phyloP scores from a whole-genome alignment of 92 coral and sea anemone species.

The Galaxea fascicularis region DNA sequence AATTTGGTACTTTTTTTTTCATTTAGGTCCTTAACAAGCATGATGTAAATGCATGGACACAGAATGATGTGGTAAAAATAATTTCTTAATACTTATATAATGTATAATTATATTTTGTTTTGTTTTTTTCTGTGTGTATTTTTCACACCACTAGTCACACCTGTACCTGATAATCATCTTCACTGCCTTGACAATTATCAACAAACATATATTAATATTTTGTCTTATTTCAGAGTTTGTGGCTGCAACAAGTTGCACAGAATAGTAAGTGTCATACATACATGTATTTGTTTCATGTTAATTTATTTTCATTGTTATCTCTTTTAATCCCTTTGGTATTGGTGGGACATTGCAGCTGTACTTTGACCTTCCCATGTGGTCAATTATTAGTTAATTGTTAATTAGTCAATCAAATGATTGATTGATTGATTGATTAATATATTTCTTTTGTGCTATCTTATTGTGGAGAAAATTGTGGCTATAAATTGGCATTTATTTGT shows the following conservation, averaged over 20 bases:
- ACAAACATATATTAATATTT: not conserved
- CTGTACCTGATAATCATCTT: no score
- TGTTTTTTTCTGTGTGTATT: not conserved
- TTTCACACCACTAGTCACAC: no score
- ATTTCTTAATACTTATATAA: not conserved
- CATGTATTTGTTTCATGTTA: not conserved
- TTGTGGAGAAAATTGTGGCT: no score
- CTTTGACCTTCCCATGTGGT: no score
- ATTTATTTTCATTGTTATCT: not conserved
- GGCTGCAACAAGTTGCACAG: constrained; percentile 76
- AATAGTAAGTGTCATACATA: constrained; percentile 39
- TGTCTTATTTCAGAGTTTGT: constrained; percentile 50
- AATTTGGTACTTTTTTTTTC: not conserved
- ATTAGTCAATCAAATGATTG: no score
- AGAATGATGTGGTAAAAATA: constrained; percentile 74
- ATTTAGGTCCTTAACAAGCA: constrained; percentile 69
- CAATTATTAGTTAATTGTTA: no score
- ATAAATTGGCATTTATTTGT: no score
- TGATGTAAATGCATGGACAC: constrained; percentile 81
- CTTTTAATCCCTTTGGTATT: not conserved
- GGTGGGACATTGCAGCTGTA: no score
- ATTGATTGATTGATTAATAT: no score
- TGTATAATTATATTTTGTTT: not conserved
- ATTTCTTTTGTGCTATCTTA: no score
- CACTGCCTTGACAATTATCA: no score